Evolutionary conservation across 2,888 invertebrate species (phyloP), one percentile per base, ranked within the genome.

Genomic region (Macrophya alboannulata): DNA sequence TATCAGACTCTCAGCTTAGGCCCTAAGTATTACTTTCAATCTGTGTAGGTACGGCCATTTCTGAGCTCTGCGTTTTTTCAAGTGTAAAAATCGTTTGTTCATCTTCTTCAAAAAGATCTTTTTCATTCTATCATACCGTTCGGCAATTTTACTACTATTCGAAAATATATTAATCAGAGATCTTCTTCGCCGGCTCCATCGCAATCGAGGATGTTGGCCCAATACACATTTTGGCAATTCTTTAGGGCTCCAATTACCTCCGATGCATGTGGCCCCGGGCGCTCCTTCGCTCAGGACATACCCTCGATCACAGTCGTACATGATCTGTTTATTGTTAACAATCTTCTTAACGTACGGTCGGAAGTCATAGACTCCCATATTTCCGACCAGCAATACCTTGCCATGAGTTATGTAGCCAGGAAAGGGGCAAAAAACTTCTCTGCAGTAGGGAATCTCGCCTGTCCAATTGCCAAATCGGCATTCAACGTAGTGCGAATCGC

Each of bases 391-490:
- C 5, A 99, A 94, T 0, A 99, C 98, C 94, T 98, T 98, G 0
- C 99, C 99, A 91, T 99, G 97, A 86, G 96, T 95, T 68, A 99
- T 96, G 88, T 97, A 96, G 0, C 99, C 99, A 15, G 99, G 99
- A 92, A 98, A 99, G 0, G 98, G 97, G 91, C 99, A 99, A 92
- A 97, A 98, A 0, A 98, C 98, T 86, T 93, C 93, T 55, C 97
- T 96, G 91, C 99, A 99, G 88, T 95, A 96, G 0, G 99, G 99
- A 8, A 96, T 95, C 85, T 97, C 97, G 0, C 98, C 98, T 3
- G 96, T 97, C 99, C 99, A 99, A 89, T 97, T 97, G 0, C 99
- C 99, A 93, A 97, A 99, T 0, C 97, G 97, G 91, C 99, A 99
- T 85, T 97, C 97, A 0, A 96, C 95, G 5, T 98, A 96, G 62